Base-by-base conservation (phyloP, 2,797 vertebrate species). In the Alosa sapidissima region DNA sequence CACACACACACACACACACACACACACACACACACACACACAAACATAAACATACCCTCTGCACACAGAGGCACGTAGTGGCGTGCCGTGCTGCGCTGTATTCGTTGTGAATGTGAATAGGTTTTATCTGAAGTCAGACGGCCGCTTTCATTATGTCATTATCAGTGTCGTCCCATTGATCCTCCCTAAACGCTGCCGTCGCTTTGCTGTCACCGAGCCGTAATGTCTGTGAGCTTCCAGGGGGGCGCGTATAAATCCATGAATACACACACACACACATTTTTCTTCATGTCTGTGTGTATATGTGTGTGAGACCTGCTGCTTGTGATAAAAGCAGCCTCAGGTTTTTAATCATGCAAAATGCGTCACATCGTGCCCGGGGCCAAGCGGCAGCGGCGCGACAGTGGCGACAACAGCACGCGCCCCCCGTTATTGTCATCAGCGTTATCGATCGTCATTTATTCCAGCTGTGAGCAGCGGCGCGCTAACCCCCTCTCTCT, bases 381-480 rank as follows among this genome's bases (percentile, higher is more conserved):
- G 36, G 68, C 16, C 68, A 36, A 75, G 68, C 14, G 14, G 9
- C 65, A 2, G 28, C 0, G 28, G 51, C 51, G 11, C 13, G 51
- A 3, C 51, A 10, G 51, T 9, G 49, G 49, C 49, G 49, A 11
- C 49, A 51, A 11, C 49, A 51, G 10, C 41, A 2, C 62, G 28
- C 41, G 24, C 47, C 81, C 55, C 83, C 65, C 78, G 78, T 68
- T 65, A 65, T 82, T 86, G 78, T 85, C 87, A 81, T 85, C 81
- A 86, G 60, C 54, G 48, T 48, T 82, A 88, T 88, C 81, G 83
- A 88, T 88, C 85, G 45, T 81, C 84, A 65, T 90, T 87, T 86
- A 81, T 84, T 88, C 84, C 83, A 54, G 68, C 84, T 86, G 84
- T 60, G 85, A 86, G 84, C 82, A 58, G 85, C 82, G 47, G 81